A percentile compares a stretch with the other conserved stretches of the same genome.
These are phyloP conservation scores for Cantharis lateralis DNA, from an alignment of 2,888 invertebrate genomes.

Conservation along the genomic window DNA sequence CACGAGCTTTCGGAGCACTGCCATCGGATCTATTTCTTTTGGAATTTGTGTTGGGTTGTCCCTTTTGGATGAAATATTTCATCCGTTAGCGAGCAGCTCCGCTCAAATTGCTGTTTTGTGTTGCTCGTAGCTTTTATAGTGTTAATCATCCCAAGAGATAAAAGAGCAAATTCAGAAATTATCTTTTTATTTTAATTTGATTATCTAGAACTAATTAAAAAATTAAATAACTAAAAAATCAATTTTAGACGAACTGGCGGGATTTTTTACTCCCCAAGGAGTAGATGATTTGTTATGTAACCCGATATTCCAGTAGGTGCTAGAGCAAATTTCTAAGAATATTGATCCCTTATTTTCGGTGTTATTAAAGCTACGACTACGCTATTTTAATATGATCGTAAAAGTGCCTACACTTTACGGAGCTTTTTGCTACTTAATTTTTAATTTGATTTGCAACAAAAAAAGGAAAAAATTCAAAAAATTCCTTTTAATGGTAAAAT, in stretches of 20 bases:
- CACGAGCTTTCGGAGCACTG: too few species aligned
- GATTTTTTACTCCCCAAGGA: slow-evolving; percentile 10
- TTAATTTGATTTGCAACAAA: not conserved
- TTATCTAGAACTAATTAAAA: too few species aligned
- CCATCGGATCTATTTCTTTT: too few species aligned
- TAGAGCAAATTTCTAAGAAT: not conserved
- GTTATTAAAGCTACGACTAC: not conserved
- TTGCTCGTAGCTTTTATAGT: too few species aligned
- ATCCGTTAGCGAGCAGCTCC: too few species aligned
- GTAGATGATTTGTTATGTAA: slow-evolving; percentile 35
- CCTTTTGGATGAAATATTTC: too few species aligned
- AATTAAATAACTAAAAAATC: not conserved
- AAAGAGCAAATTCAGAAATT: too few species aligned
- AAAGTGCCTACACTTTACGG: not conserved
- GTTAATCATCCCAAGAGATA: too few species aligned
- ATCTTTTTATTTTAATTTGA: too few species aligned
- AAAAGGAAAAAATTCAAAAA: not conserved
- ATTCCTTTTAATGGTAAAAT: not conserved
- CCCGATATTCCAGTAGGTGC: slow-evolving; percentile 13
- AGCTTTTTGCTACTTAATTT: not conserved
- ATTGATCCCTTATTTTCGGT: not conserved
- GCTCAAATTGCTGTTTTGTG: too few species aligned
- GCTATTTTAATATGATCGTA: not conserved
- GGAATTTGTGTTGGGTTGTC: too few species aligned
- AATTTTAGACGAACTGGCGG: not conserved